Base-by-base conservation (phyloP, 2,888 invertebrate genomes). In the Caenorhabditis sp. region DNA sequence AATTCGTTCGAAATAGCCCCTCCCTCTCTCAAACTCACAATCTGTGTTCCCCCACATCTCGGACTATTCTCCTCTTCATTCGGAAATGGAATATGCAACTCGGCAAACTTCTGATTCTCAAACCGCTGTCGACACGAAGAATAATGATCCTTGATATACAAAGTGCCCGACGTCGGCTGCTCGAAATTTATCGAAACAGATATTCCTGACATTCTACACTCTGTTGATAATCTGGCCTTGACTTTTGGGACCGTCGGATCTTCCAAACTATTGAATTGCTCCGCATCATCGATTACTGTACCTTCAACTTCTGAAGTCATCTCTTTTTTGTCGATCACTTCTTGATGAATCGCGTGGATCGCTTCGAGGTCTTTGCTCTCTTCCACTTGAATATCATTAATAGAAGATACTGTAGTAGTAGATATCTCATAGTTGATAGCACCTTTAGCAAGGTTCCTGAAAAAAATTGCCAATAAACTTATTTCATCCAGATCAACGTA, bases 181-280 rank as follows among this genome's bases (percentile, higher is more conserved):
- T 76, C 67, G 67, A 87, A 87, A 14, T 67, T 65, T 5, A 84
- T 81, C 1, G 68, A 63, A 5, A 87, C 79, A 0, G 76, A 66
- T 49, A 86, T 82, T 10, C 85, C 86, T n/a, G 84, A 83, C 68
- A 81, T 75, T 21, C 83, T 69, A 56, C 87, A 87, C 63, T 85
- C 84, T 12, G 85, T 87, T n/a, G 80, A 78, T 25, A 87, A 61
- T 17, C 78, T 83, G 77, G 74, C 69, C 25, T 66, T 68, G 12
- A 67, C 63, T 61, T 50, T 59, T 25, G 62, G 20, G 21, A 7
- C 38, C 10, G 26, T 58, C n/a, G 31, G 26, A 59, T 67, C 63
- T 63, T 66, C 69, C 21, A 60, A 60, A 21, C 67, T 23, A 1
- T 50, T 50, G 52, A 77, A 79, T 14, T 79, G 74, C 17, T 77